Conservation (phyloP, 2,113 vertebrate species). For the Rhombomys opimus region DNA sequence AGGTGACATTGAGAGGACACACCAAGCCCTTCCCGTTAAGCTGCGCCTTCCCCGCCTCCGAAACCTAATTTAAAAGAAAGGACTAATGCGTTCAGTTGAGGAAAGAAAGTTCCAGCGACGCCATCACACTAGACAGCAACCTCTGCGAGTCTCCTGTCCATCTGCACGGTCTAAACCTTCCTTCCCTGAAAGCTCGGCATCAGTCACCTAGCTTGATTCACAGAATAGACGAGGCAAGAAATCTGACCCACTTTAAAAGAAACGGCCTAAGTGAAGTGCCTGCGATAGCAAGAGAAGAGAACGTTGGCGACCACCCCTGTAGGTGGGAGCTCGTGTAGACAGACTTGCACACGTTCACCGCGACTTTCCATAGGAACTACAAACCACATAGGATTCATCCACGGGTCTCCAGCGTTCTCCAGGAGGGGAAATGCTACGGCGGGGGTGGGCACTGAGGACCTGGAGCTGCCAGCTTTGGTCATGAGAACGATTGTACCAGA, state of each 20-base stretch:
- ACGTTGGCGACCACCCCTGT: slow-evolving; percentile 45
- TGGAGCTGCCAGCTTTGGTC: slow-evolving; percentile 51
- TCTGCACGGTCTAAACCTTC: slow-evolving; percentile 17
- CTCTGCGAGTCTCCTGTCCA: slow-evolving; percentile 43
- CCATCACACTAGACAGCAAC: neutral
- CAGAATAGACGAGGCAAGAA: slow-evolving; percentile 72
- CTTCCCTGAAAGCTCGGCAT: slow-evolving; percentile 68
- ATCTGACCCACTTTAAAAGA: slow-evolving; percentile 79
- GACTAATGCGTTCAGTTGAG: neutral
- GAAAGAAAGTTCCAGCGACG: slow-evolving; percentile 12
- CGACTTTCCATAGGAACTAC: slow-evolving; percentile 86
- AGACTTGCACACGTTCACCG: slow-evolving; percentile 66
- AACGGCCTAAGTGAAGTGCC: slow-evolving; percentile 56
- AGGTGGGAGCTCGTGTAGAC: slow-evolving; percentile 67
- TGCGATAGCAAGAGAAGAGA: slow-evolving; percentile 20
- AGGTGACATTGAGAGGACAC: slow-evolving; percentile 3
- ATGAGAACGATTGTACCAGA: neutral
- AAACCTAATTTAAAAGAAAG: slow-evolving; percentile 50
- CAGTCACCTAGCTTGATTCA: slow-evolving; percentile 74
- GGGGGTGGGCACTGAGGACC: neutral
- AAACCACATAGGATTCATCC: slow-evolving; percentile 63
- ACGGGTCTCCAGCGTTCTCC: slow-evolving; percentile 63
- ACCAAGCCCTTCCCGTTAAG: slow-evolving; percentile 33
- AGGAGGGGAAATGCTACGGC: slow-evolving; percentile 43
- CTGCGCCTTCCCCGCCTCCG: slow-evolving; percentile 46